phyloP scores from a whole-genome alignment of 2,797 vertebrate genomes.

The Siniperca undulata region DNA sequence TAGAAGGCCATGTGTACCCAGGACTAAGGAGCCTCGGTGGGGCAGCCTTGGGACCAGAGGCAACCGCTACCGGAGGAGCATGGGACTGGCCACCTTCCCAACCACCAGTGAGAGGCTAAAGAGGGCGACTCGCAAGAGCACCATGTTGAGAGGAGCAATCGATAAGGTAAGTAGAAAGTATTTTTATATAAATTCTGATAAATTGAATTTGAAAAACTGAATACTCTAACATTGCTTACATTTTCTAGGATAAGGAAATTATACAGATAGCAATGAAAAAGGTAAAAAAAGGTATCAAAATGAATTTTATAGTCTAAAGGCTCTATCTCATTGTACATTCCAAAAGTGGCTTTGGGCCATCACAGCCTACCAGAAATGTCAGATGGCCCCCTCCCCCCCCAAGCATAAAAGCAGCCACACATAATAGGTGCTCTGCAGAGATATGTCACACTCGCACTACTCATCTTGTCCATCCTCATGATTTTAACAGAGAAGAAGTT shows the following conservation, averaged over 20 bases:
- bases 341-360: neutral
- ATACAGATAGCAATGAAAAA: neutral
- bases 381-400: too few relatives aligned
- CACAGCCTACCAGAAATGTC: neutral
- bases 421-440: neutral
- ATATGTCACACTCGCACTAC: neutral
- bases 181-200: neutral
- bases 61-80: slow-evolving; percentile 78
- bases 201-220: neutral
- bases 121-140: slow-evolving; percentile 92
- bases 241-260: neutral
- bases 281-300: neutral
- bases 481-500: slow-evolving; percentile 87
- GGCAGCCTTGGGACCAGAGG: slow-evolving; percentile 73
- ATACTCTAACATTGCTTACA: neutral
- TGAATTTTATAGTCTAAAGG: neutral
- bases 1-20: slow-evolving; percentile 83
- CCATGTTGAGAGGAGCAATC: slow-evolving; percentile 87
- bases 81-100: slow-evolving; percentile 78
- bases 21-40: slow-evolving; percentile 87
- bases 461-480: slow-evolving; percentile 8
- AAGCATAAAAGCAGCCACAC: slow-evolving; percentile 7
- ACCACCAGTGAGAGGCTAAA: slow-evolving; percentile 90
- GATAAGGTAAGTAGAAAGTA: slow-evolving; percentile 74
- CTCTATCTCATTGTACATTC: neutral